phyloP scores from a whole-genome alignment of 2,888 invertebrate genomes.

The Drosophila engyochracea region DNA sequence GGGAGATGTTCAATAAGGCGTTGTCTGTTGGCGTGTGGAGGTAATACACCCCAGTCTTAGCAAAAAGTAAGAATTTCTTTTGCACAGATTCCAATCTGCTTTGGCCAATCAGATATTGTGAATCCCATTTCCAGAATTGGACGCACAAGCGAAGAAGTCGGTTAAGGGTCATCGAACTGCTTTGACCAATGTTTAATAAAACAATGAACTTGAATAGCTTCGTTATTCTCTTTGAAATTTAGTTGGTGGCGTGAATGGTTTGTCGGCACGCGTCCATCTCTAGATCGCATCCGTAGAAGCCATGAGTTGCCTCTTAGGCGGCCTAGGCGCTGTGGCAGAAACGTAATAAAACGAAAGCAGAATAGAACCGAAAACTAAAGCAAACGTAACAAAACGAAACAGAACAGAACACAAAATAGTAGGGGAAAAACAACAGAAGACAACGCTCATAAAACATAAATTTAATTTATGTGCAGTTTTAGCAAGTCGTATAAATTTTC shows the following conservation, averaged over 20 bases:
- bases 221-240: background rate
- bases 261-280: slow-evolving; percentile 25
- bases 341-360: background rate
- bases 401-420: slow-evolving; percentile 32
- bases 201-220: background rate
- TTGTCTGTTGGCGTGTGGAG: background rate
- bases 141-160: background rate
- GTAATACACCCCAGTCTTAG: background rate
- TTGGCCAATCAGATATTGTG: background rate
- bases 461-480: slow-evolving; percentile 82
- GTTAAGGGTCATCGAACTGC: background rate
- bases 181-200: background rate
- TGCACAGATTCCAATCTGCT: background rate
- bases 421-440: slow-evolving; percentile 58
- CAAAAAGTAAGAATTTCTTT: background rate
- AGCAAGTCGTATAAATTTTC: slow-evolving; percentile 80
- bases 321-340: slow-evolving; percentile 15
- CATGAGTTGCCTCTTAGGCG: background rate
- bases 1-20: background rate
- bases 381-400: slow-evolving; percentile 37
- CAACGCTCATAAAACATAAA: slow-evolving; percentile 81
- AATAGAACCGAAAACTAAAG: slow-evolving; percentile 36
- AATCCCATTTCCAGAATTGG: background rate
- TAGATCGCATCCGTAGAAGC: background rate
- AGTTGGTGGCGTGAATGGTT: background rate